Evolutionary conservation across 1,140 invertebrate genomes (phyloP), one percentile per base, ranked within the genome.

Genomic region (Diuraphis noxia): DNA sequence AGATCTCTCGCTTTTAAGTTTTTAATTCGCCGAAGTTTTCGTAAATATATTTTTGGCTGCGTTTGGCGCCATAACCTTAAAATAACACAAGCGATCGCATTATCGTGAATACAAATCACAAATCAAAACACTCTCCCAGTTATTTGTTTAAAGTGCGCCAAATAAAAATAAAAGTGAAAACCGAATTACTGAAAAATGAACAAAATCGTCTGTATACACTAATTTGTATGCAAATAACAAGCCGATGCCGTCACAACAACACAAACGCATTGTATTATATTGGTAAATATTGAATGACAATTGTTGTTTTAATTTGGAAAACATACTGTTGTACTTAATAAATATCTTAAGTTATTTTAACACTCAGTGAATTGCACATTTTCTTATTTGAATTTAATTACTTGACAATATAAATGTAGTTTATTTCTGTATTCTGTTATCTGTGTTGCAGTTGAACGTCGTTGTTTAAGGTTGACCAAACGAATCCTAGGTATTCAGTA

Each of bases 101-200:
- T 82, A 41, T 17, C 25, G 40, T 2, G 79, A 41, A 30, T 38
- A 40, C 40, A 36, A 36, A 77, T 77, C n/a, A n/a, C 10, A 63
- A 30, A 30, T 56, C 52, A 77, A n/a, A 77, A 21, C 79, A 10
- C 2, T 7, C 34, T 1, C 1, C 1, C n/a, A n/a, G n/a, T n/a
- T 49, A 17, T 36, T 36, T 34, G 19, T 86, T 21, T 40, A 30
- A 63, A 63, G 36, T 88, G 86, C 86, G 86, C 86, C 52, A 88
- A 88, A 88, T 88, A 40, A 88, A 88, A 88, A 88, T 88, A 40
- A 88, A 63, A 88, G 46, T 13, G 34, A 38, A 86, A 86, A 52
- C 85, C 0, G 5, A 6, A 72, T 5, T n/a, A 19, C n/a, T 72
- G 56, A n/a, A n/a, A 72, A 49, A 6, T 23, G 46, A 49, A 23